Base-by-base conservation (phyloP, 2,888 invertebrate species). In the Tetanocera ferruginea region DNA sequence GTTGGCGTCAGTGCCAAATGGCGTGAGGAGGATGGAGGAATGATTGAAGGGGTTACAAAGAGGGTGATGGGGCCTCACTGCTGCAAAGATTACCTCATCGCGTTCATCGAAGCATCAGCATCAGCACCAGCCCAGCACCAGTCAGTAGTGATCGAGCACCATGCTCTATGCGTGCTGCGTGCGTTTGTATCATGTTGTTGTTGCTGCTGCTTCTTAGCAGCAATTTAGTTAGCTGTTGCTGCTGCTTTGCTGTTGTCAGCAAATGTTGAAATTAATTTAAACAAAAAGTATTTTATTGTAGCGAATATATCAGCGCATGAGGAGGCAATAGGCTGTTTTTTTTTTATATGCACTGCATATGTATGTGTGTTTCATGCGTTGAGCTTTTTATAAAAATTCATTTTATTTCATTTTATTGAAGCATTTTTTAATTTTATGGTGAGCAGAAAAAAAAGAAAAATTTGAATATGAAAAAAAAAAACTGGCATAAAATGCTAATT, bases 11-110 rank as follows among this genome's bases (percentile, higher is more conserved):
- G 23, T 9, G 2, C 28, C 14, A 60, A 60, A 60, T 60, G 3
- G 28, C 8, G 60, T 14, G 11, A 17, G 2, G 60, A 28, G 25
- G 23, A 5, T 23, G 5, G 23, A 57, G 5, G 60, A 28, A n/a
- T n/a, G n/a, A n/a, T n/a, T n/a, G n/a, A n/a, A n/a, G 9, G 23
- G 17, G 28, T 6, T 25, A 5, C 19, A 25, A 57, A 34, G 6
- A n/a, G 17, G 31, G 2, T 2, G 43, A 17, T 19, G 43, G 8
- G 9, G 49, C 51, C 51, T 28, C 69, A 51, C 25, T 43, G 66
- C 83, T 82, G 84, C 82, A 70, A 67, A 67, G 69, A 78, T 76
- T 76, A 72, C 76, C 72, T 78, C 75, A 75, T 78, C 77, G 43
- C 60, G 25, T 37, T 25, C 60, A 69, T 43, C 70, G 69, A 76